Evolutionary conservation across 2,888 invertebrate genomes (phyloP).

Genomic region (Amblyjoppa proteus): DNA sequence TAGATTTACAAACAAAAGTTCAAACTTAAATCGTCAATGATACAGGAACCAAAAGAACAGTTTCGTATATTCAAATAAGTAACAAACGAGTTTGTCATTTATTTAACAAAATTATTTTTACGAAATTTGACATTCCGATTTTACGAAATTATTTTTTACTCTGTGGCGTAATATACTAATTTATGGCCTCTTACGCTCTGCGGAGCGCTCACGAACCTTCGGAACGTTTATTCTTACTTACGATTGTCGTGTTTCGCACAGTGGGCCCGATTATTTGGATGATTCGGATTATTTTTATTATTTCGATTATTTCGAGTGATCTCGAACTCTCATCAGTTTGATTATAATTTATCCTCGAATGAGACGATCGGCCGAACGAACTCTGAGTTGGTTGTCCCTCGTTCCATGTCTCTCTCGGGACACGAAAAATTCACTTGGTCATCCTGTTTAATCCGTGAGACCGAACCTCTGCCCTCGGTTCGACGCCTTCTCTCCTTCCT

Average conservation of each 20-base stretch:
- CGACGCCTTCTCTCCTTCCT: not conserved
- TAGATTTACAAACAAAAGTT: no score
- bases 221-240: not conserved
- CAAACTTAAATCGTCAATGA: no score
- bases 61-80: no score
- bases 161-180: no score
- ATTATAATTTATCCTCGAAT: conserved; percentile 33
- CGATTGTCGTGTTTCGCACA: not conserved
- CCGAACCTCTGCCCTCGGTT: conserved; percentile 19
- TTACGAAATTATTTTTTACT: no score
- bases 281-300: conserved; percentile 11
- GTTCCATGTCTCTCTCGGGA: not conserved
- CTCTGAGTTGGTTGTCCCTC: conserved; percentile 56
- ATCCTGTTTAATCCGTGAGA: conserved; percentile 77
- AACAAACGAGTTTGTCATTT: no score
- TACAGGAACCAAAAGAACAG: no score
- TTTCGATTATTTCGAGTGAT: conserved; percentile 14
- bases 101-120: no score
- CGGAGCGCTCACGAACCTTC: not conserved
- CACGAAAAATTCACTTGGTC: conserved; percentile 76
- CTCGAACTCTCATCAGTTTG: conserved; percentile 12
- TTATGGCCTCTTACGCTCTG: not conserved
- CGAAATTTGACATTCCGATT: no score
- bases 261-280: not conserved
- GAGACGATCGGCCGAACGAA: not conserved